Base-by-base conservation (phyloP, 2,888 invertebrate genomes). In the Hemaris fuciformis region DNA sequence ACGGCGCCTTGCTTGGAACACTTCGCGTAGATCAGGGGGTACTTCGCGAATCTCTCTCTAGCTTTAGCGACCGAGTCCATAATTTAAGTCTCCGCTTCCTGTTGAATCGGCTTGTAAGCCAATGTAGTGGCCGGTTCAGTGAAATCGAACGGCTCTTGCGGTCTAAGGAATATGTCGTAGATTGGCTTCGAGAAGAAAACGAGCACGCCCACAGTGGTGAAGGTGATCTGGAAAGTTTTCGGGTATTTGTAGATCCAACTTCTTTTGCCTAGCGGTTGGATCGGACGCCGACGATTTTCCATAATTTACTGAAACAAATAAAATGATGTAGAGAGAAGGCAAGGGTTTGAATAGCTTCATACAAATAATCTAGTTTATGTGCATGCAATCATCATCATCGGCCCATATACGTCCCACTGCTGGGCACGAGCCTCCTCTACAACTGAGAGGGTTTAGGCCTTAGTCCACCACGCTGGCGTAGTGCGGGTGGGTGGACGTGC, bases 41-140 rank as follows among this genome's bases (percentile, higher is more conserved):
- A 97, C 70, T 95, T 95, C 59, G 94, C 94, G 60, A 97, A 90
- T 71, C 97, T 93, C 62, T 94, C 93, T 77, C 93, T 95, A 0
- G 97, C 97, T 83, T 94, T 96, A 62, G 93, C 93, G n/a, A 97
- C 96, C 23, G 97, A 94, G 87, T 97, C 97, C 97, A 97, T 97
- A 63, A 20, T 70, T 72, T 81, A 79, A 58, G 67, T 67, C 31
- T 69, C 67, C 1, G 53, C 53, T 31, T 62, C 63, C 1, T 59
- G 59, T 4, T 25, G 61, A 3, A 23, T 23, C 57, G 61, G 60
- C 38, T 62, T 68, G 57, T n/a, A 57, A 46, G 27, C 20, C 13
- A 77, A 68, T 13, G 85, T 83, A 0, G 88, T 83, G 0, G 86
- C 80, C 62, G 93, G 85, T 76, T 86, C 86, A 59, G 73, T 66